phyloP scores from a whole-genome alignment of 2,797 vertebrate species.

The Gadopsis bispinosus region DNA sequence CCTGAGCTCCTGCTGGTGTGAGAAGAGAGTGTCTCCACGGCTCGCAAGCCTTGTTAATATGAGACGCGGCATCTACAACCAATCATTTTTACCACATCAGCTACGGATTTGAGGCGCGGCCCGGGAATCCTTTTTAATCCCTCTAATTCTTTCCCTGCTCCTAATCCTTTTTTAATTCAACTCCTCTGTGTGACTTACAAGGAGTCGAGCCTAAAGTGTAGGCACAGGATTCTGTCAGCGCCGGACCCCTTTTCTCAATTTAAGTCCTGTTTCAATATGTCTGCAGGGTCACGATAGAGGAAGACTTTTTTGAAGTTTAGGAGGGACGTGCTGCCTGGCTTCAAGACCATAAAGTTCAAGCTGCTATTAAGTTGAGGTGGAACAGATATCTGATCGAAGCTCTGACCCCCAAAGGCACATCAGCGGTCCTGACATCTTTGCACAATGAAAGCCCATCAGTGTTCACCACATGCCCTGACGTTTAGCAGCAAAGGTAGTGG shows the following conservation, averaged over 20 bases:
- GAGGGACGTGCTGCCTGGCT: slow-evolving; percentile 32
- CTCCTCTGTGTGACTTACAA: slow-evolving; percentile 65
- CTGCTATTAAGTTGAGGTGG: not conserved
- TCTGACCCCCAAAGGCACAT: not conserved
- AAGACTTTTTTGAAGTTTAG: slow-evolving; percentile 7
- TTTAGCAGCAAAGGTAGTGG: not conserved
- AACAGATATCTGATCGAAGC: not conserved
- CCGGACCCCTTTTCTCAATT: slow-evolving; percentile 36
- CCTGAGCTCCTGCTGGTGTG: slow-evolving; percentile 38
- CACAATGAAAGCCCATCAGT: not conserved
- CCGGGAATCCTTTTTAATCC: slow-evolving; percentile 69
- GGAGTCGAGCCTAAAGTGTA: slow-evolving; percentile 51
- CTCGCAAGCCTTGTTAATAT: slow-evolving; percentile 54
- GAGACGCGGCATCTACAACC: slow-evolving; percentile 56
- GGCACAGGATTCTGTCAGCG: slow-evolving; percentile 42
- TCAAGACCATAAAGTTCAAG: slow-evolving; percentile 19
- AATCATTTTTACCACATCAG: slow-evolving; percentile 60
- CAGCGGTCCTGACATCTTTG: not conserved
- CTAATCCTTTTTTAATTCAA: slow-evolving; percentile 76
- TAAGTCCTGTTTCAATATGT: slow-evolving; percentile 39
- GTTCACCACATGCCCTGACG: slow-evolving; percentile 1
- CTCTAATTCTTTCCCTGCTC: slow-evolving; percentile 60
- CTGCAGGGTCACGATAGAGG: slow-evolving; percentile 41
- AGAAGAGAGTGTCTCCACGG: slow-evolving; percentile 41
- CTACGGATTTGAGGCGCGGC: slow-evolving; percentile 62